A percentile compares a stretch with the other conserved stretches of the same genome.
phyloP scores from a whole-genome alignment of 30 jellyfish, hydroid and myxozoan species.

The Turritopsis rubra region DNA sequence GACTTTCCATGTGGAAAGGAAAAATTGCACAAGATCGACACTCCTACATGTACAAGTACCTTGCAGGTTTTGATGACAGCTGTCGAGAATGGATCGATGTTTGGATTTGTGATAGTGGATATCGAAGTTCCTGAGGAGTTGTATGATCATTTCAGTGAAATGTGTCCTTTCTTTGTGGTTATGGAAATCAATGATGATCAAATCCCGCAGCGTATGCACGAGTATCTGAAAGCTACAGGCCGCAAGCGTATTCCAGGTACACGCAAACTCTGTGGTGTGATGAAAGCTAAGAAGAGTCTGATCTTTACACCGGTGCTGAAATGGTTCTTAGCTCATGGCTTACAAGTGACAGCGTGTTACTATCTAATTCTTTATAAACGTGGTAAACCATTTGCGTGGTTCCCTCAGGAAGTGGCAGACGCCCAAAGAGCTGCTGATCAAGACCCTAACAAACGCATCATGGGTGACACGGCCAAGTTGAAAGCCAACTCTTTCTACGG shows the following conservation, averaged over 20 bases:
- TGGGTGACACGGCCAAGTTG: constrained; percentile 13
- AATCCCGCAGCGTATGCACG: constrained; percentile 16
- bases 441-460: not conserved
- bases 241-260: constrained; percentile 17
- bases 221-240: not conserved
- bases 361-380: not conserved
- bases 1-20: constrained; percentile 9
- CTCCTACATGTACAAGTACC: not conserved
- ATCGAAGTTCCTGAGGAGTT: constrained; percentile 11
- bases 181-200: not conserved
- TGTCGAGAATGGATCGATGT: not conserved
- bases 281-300: constrained; percentile 23
- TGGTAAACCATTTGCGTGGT: constrained; percentile 29
- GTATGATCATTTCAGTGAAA: not conserved
- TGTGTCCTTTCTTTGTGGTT: constrained; percentile 14
- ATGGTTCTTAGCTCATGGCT: constrained; percentile 25
- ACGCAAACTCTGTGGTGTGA: constrained; percentile 14
- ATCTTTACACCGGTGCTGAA: constrained; percentile 8
- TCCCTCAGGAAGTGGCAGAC: constrained; percentile 16
- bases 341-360: constrained; percentile 15
- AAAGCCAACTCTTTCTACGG: constrained; percentile 21
- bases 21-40: not conserved
- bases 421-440: constrained; percentile 14
- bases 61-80: not conserved
- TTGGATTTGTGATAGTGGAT: constrained; percentile 11